These are phyloP conservation scores for Vanacampus margaritifer DNA, from an alignment of 2,113 vertebrate genomes.

Conservation along the genomic window DNA sequence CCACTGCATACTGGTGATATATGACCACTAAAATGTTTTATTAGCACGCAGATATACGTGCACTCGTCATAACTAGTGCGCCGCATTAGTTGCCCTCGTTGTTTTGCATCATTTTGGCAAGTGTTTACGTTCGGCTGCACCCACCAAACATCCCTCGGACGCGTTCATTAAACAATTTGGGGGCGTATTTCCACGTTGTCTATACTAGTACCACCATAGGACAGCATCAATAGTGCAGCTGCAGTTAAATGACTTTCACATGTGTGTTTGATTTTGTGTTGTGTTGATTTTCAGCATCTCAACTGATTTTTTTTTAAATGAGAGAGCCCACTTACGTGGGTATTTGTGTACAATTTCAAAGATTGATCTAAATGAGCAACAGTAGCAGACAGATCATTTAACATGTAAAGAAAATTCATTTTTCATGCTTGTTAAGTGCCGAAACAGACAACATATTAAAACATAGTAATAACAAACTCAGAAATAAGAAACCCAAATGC, in stretches of 20 bases:
- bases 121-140: constrained; percentile 45
- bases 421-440: no score
- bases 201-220: neutral
- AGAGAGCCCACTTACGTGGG: neutral
- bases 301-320: neutral
- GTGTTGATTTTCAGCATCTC: neutral
- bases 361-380: no score
- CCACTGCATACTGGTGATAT: constrained; percentile 13
- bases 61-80: constrained; percentile 6
- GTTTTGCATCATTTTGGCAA: constrained; percentile 22
- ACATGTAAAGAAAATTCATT: no score
- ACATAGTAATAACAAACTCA: no score
- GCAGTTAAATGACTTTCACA: no score
- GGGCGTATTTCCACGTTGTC: neutral
- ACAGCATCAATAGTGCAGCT: neutral
- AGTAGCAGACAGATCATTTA: no score
- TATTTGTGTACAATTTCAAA: no score
- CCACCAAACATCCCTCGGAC: neutral
- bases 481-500: no score
- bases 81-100: constrained; percentile 19
- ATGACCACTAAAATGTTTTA: neutral
- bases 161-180: no score
- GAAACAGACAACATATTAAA: no score
- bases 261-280: neutral
- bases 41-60: neutral